These are phyloP conservation scores for Cydia pomonella DNA, from an alignment of 1,140 invertebrate species.

Conservation along the genomic window DNA sequence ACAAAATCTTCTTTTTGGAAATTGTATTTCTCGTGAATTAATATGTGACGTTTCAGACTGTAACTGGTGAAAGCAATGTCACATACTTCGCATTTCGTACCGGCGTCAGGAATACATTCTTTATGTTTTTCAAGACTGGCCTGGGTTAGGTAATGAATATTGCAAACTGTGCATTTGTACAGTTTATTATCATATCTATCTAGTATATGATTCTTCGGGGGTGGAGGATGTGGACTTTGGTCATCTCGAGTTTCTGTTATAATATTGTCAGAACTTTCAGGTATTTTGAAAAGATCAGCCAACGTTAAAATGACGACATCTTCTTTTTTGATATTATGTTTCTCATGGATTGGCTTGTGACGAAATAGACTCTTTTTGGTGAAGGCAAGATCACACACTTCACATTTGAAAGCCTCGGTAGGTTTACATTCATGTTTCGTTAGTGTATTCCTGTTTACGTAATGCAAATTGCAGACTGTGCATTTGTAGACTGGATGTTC, in stretches of 20 bases:
- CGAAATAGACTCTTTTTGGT: neutral
- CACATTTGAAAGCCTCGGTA: neutral
- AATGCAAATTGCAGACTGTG: neutral
- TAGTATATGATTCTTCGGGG: neutral
- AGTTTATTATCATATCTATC: neutral
- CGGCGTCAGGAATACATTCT: neutral
- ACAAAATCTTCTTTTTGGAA: constrained; percentile 22
- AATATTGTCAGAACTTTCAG: neutral
- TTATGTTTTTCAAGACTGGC: neutral
- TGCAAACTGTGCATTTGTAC: constrained; percentile 11
- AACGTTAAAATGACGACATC: neutral
- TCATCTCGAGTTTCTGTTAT: too few species aligned
- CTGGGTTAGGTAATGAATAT: neutral
- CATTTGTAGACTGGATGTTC: neutral
- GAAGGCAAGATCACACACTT: neutral
- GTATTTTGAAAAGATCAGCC: neutral
- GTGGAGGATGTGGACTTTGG: neutral
- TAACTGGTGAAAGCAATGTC: neutral
- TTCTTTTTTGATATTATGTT: neutral
- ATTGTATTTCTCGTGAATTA: constrained; percentile 1
- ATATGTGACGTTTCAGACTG: neutral
- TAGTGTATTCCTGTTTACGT: neutral
- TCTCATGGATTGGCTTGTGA: neutral
- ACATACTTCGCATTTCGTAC: neutral
- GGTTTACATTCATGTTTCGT: neutral